These are phyloP conservation scores for Drosophila lacteicornis DNA, from an alignment of 1,140 invertebrate species.

Conservation along the genomic window DNA sequence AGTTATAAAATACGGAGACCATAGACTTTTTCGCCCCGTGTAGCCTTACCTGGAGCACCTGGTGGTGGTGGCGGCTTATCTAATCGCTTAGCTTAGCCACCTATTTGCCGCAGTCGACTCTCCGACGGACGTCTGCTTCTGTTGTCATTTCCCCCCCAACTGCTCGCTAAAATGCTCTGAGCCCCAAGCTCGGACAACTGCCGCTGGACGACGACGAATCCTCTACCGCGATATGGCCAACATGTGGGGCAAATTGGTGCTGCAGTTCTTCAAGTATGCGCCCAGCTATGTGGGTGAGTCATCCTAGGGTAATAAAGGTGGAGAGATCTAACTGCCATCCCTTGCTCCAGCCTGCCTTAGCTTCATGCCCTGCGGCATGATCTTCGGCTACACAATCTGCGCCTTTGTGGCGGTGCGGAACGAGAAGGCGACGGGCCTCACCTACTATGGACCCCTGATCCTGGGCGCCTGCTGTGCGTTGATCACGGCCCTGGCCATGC, in stretches of 20 bases:
- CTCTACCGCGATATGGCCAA: slow-evolving; percentile 53
- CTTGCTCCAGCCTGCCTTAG: slow-evolving; percentile 64
- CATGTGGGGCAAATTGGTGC: slow-evolving; percentile 66
- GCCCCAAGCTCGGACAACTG: background rate
- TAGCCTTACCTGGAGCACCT: slow-evolving; percentile 27
- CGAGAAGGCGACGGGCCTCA: slow-evolving; percentile 26
- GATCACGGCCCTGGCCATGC: slow-evolving; percentile 55
- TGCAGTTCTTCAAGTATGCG: slow-evolving; percentile 74
- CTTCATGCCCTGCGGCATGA: slow-evolving; percentile 73
- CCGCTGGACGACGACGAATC: slow-evolving; percentile 1
- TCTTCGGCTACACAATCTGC: slow-evolving; percentile 80
- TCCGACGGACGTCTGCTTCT: slow-evolving; percentile 24
- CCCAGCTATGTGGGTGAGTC: slow-evolving; percentile 79
- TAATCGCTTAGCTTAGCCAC: slow-evolving; percentile 40
- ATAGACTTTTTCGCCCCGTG: slow-evolving; percentile 4
- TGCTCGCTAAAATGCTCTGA: slow-evolving; percentile 43
- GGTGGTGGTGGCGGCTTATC: slow-evolving; percentile 30
- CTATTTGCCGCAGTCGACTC: slow-evolving; percentile 22
- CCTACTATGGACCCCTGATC: slow-evolving; percentile 74
- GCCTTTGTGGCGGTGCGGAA: slow-evolving; percentile 72
- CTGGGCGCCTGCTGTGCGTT: slow-evolving; percentile 65
- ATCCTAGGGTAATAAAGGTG: background rate
- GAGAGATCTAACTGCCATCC: background rate
- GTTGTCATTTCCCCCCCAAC: slow-evolving; percentile 23
- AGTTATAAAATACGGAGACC: background rate